Percentiles rank a stretch among this genome's conserved stretches.
These are phyloP conservation scores for Luscinia megarhynchos DNA, from an alignment of 2,797 vertebrate genomes.

Conservation along the genomic window DNA sequence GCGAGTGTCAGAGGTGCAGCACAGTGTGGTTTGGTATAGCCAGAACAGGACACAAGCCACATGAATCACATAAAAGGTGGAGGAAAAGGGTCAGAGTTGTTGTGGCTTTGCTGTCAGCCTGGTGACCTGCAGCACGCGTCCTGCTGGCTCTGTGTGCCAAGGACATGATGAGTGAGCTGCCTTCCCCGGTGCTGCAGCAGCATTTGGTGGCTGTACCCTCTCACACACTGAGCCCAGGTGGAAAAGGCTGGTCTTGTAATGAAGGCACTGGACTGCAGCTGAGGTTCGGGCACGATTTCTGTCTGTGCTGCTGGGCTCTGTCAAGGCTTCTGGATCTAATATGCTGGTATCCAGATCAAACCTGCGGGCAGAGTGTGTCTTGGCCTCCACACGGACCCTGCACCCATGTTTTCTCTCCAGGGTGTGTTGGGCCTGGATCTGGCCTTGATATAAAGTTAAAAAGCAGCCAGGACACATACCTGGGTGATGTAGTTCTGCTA, in stretches of 20 bases:
- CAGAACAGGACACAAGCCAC: not conserved
- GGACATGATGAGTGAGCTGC: accelerated
- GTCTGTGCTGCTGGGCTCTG: not conserved
- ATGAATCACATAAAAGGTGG: not conserved
- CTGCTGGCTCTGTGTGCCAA: not conserved
- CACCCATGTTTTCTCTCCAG: not conserved
- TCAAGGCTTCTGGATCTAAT: not conserved
- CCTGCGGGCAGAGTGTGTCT: not conserved
- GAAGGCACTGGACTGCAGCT: not conserved
- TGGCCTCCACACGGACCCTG: accelerated
- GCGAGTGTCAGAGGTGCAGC: not conserved
- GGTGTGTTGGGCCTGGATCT: not conserved
- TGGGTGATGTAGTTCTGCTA: not conserved
- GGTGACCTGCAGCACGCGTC: not conserved
- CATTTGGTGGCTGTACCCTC: not conserved
- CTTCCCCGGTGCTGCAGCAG: not conserved
- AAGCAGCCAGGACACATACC: not conserved
- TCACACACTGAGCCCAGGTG: not conserved
- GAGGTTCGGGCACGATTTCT: not conserved
- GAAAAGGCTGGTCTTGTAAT: not conserved
- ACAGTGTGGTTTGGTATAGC: not conserved
- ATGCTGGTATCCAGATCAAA: not conserved
- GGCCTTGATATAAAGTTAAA: not conserved
- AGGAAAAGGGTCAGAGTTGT: not conserved
- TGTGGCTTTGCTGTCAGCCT: not conserved